phyloP scores from a whole-genome alignment of 1,140 invertebrate species.

The Bombus sylvicola region DNA sequence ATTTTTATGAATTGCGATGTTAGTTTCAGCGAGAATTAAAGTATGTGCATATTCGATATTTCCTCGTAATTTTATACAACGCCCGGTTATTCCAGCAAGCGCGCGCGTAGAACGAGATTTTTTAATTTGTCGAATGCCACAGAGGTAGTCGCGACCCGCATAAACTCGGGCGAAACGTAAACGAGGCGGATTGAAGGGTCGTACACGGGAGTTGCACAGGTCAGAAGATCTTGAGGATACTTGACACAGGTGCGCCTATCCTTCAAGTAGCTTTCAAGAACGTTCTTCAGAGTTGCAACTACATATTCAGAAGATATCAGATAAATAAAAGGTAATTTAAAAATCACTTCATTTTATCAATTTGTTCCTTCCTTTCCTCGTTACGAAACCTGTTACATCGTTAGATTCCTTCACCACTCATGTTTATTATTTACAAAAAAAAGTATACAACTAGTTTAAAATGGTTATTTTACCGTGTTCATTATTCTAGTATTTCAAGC shows the following conservation, averaged over 20 bases:
- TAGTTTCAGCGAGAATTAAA: background rate
- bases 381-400: background rate
- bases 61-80: background rate
- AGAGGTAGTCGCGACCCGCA: background rate
- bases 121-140: background rate
- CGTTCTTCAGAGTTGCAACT: background rate
- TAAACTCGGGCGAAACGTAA: slow-evolving; percentile 22
- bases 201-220: background rate
- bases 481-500: background rate
- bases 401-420: background rate
- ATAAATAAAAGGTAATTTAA: background rate
- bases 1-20: background rate
- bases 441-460: background rate
- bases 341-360: background rate
- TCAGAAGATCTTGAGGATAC: slow-evolving; percentile 19
- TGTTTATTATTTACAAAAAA: background rate
- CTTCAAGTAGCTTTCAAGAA: slow-evolving; percentile 24
- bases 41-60: background rate
- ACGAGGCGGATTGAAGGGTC: slow-evolving; percentile 4
- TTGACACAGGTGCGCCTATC: slow-evolving; percentile 32
- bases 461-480: background rate
- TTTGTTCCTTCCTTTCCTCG: background rate
- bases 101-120: background rate
- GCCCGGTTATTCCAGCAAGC: background rate
- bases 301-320: background rate